phyloP scores from a whole-genome alignment of 2,797 vertebrate genomes.

The Varecia variegata region DNA sequence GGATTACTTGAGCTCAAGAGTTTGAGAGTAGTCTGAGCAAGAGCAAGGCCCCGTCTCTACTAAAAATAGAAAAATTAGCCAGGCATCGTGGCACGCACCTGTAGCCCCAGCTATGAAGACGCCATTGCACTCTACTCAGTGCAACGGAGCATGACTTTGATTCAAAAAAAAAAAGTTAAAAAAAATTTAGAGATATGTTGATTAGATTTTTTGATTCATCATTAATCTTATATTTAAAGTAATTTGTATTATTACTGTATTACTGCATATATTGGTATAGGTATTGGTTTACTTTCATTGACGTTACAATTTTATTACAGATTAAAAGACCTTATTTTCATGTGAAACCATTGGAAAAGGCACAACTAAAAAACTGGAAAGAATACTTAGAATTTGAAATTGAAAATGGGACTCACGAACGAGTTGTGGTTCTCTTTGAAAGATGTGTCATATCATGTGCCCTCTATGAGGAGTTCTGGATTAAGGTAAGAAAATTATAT shows the following conservation, averaged over 20 bases:
- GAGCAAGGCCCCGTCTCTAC: not conserved
- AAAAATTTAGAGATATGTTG: not conserved
- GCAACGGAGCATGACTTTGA: not conserved
- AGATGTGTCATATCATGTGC: slow-evolving; percentile 99
- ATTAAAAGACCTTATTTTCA: slow-evolving; percentile 99
- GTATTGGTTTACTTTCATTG: slow-evolving; percentile 28
- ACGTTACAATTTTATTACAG: slow-evolving; percentile 82
- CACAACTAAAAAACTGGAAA: slow-evolving; percentile 98
- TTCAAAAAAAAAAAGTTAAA: not conserved
- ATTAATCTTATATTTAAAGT: not conserved
- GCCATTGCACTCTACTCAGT: not conserved
- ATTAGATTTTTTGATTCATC: not conserved
- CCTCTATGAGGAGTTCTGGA: slow-evolving; percentile 99
- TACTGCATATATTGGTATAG: not conserved
- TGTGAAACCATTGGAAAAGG: slow-evolving; percentile 98
- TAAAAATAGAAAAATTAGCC: not conserved
- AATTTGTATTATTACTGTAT: not conserved
- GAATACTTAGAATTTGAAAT: slow-evolving; percentile 99
- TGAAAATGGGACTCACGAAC: slow-evolving; percentile 96
- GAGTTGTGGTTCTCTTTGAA: slow-evolving; percentile 98
- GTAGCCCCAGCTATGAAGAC: not conserved
- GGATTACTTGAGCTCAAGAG: not conserved
- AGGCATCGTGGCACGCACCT: not conserved
- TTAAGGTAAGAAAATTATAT: slow-evolving; percentile 91
- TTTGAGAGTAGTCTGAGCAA: not conserved